Evolutionary conservation across 1,140 invertebrate genomes (phyloP), one percentile per base, ranked within the genome.

Genomic region (Temnothorax nylanderi): DNA sequence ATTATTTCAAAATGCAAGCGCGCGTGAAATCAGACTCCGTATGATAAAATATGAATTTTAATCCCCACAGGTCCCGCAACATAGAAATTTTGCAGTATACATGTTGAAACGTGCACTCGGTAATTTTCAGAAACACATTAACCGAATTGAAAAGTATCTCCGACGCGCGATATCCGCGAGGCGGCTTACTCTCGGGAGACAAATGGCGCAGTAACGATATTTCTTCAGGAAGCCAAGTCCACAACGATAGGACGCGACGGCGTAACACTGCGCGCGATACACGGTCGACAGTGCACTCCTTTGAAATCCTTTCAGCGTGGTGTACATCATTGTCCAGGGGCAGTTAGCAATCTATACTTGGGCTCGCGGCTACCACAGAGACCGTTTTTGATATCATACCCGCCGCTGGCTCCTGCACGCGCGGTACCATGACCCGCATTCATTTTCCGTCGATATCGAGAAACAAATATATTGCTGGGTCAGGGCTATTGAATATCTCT

Each of bases 331-430:
- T 90, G 86, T 88, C 76, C 80, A 71, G 32, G 56, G 86, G 80
- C 88, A 76, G 80, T 81, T 85, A 81, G 86, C 89, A 85, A 90
- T 90, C 86, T 90, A 90, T 90, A 88, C 86, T 88, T 90, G 89
- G 89, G 89, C 89, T 58, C 18, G 34, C 13, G n/a, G 86, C 89
- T 88, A 90, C 67, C 60, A 51, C 60, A 18, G 69, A 65, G 80
- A 90, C 56, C 80, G 80, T 90, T 90, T 80, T 90, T 89, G 89
- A 90, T 90, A 90, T 85, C 69, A 34, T 76, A 86, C 49, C 49
- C 69, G 47, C 49, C 32, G 41, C 87, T 64, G 41, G n/a, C 34
- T 77, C 26, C 62, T 37, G 41, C 41, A 77, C 44, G 16, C 11
- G 26, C 49, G 56, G 41, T 26, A 26, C 26, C 60, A 71, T 69